phyloP scores from a whole-genome alignment of 2,797 vertebrate species.

The Pampus argenteus region DNA sequence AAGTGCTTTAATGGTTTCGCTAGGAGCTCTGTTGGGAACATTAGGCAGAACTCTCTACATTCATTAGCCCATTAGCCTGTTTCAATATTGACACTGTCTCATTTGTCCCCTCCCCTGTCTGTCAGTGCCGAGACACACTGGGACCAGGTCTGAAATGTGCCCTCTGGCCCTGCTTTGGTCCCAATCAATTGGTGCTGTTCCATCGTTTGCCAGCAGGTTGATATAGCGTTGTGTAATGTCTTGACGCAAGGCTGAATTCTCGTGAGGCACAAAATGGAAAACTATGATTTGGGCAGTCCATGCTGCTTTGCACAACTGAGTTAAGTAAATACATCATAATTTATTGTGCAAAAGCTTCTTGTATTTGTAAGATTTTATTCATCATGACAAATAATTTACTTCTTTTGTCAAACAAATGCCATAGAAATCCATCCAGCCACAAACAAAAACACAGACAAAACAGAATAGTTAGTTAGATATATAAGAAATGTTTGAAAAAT shows the following conservation, averaged over 20 bases:
- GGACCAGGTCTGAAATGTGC: slow-evolving; percentile 62
- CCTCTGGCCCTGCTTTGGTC: slow-evolving; percentile 47
- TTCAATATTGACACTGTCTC: slow-evolving; percentile 80
- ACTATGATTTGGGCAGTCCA: background rate
- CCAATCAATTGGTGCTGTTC: slow-evolving; percentile 29
- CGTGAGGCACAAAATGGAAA: background rate
- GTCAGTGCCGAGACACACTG: slow-evolving; percentile 56
- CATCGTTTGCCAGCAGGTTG: slow-evolving; percentile 23
- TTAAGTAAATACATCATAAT: background rate
- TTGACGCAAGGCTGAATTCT: background rate
- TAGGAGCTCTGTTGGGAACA: slow-evolving; percentile 79
- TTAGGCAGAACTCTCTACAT: slow-evolving; percentile 79
- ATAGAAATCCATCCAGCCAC: background rate
- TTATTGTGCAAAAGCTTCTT: background rate
- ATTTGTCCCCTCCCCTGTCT: slow-evolving; percentile 68
- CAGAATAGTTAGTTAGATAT: background rate
- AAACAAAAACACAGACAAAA: background rate
- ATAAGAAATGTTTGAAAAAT: background rate
- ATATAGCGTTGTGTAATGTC: slow-evolving; percentile 20
- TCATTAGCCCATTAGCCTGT: slow-evolving; percentile 78
- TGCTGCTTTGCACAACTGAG: background rate
- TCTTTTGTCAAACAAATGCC: slow-evolving; percentile 2
- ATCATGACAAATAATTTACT: background rate
- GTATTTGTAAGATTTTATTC: background rate
- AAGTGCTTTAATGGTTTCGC: slow-evolving; percentile 80